Conservation (phyloP, 2,888 invertebrate species). For the Zonitis immaculata region DNA sequence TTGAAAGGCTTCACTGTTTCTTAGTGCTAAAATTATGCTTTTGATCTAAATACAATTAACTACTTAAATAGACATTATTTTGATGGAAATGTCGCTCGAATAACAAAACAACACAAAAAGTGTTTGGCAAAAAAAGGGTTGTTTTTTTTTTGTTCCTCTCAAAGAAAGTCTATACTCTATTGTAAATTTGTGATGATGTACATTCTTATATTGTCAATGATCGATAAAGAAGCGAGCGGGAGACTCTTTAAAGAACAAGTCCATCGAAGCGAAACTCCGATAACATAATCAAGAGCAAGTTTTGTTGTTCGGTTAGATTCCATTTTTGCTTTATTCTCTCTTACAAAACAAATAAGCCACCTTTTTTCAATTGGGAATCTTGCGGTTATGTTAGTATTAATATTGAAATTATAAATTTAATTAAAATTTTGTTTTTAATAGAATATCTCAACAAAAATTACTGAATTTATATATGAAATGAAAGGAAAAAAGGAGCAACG, state of each 20-base stretch:
- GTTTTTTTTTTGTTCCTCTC: too few relatives aligned
- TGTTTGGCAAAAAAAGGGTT: constrained; percentile 3
- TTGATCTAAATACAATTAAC: constrained; percentile 31
- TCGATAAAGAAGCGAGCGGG: constrained; percentile 6
- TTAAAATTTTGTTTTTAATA: too few relatives aligned
- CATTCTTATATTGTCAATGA: not conserved
- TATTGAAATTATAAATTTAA: not conserved
- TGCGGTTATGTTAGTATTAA: not conserved
- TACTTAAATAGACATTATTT: constrained; percentile 11
- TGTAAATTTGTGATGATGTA: not conserved
- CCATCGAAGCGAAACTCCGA: constrained; percentile 17
- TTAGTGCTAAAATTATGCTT: constrained; percentile 15
- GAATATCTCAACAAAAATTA: too few relatives aligned
- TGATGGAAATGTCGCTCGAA: not conserved
- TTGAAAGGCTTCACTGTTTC: constrained; percentile 22
- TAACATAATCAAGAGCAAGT: constrained; percentile 19
- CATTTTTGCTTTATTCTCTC: not conserved
- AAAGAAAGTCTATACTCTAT: not conserved
- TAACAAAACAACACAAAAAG: not conserved
- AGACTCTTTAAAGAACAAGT: constrained; percentile 10
- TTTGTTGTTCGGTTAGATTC: not conserved
- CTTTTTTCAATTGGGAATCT: not conserved
- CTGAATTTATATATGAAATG: not conserved
- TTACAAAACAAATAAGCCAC: not conserved
- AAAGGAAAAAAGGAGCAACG: not conserved